Evolutionary conservation across 2,888 invertebrate species (phyloP), one percentile per base, ranked within the genome.

Genomic region (Himalopsyche japonica): DNA sequence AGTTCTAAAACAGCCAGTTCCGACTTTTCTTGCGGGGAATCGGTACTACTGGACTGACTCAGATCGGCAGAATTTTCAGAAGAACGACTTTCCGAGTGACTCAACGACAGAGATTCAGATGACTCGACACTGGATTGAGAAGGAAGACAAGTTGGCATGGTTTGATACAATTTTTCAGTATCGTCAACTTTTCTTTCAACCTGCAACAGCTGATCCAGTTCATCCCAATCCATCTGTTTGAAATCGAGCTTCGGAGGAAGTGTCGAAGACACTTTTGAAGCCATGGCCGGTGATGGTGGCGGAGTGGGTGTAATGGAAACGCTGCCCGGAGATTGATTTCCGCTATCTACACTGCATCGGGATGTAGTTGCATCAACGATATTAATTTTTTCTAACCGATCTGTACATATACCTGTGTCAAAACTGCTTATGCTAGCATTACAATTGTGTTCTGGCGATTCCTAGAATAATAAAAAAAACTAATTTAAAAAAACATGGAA

Each of bases 171-270:
- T 88, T 95, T 95, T 77, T 94, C 94, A 81, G 93, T 91, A 77
- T 94, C 93, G 86, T 93, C 94, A 20, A 93, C 90, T 88, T 93
- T 93, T 57, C 95, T 91, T 89, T 95, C 95, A 3, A 95, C 95
- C 90, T 94, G 94, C 85, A 95, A 89, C 47, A 95, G 89, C 87
- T 95, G 95, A 88, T 95, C 95, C 57, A 95, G 90, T 88, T 95
- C 95, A 89, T 95, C 95, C 94, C 95, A 95, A 88, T 95, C 93
- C 88, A 94, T 90, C 84, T 93, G 93, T 87, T 94, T 94, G 32
- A 94, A 91, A 88, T 94, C 94, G 86, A 95, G 89, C 89, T 95
- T 95, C 80, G 94, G 93, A 18, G 95, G 95, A 87, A 95, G 90
- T 4, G 95, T 95, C 7, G 84, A 79, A 64, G 89, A 89, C 27